Conservation (phyloP, 2,888 invertebrate species). For the Neoitamus cyanurus region DNA sequence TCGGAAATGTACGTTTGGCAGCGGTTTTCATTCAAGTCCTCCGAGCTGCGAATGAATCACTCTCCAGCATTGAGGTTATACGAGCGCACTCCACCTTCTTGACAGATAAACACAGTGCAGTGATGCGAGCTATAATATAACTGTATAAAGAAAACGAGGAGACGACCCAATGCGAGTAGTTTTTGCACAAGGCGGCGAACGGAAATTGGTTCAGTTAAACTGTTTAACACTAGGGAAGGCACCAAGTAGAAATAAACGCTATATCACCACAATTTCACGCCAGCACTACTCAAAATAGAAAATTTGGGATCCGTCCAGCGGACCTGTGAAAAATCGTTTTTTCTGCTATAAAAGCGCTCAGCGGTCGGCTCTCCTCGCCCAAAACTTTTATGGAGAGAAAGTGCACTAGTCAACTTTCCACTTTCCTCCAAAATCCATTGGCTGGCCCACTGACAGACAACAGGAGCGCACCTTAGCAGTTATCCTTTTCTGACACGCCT, state of each 20-base stretch:
- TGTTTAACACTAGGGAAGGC: conserved; percentile 17
- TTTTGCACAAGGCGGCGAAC: neutral
- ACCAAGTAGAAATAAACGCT: conserved; percentile 31
- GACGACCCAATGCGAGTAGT: neutral
- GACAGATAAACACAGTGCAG: neutral
- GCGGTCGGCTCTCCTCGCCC: conserved; percentile 5
- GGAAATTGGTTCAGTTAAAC: neutral
- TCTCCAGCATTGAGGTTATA: conserved; percentile 16
- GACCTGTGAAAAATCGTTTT: conserved; percentile 30
- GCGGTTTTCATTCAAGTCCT: neutral
- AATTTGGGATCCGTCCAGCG: conserved; percentile 20
- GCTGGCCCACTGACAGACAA: neutral
- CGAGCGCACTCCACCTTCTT: neutral
- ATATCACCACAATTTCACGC: conserved; percentile 25
- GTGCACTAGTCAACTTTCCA: conserved; percentile 21
- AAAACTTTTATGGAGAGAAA: conserved; percentile 24
- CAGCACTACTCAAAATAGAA: conserved; percentile 6
- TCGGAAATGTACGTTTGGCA: neutral
- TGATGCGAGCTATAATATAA: conserved; percentile 5
- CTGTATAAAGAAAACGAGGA: conserved; percentile 18
- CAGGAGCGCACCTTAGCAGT: neutral
- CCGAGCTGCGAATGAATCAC: neutral
- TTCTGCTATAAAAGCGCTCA: neutral
- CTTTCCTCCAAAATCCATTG: conserved; percentile 12
- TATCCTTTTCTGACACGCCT: conserved; percentile 31